Percentiles rank a stretch among this genome's conserved stretches.
Evolutionary conservation across 2,888 invertebrate species (phyloP).

Genomic region (Thereva nobilitata): DNA sequence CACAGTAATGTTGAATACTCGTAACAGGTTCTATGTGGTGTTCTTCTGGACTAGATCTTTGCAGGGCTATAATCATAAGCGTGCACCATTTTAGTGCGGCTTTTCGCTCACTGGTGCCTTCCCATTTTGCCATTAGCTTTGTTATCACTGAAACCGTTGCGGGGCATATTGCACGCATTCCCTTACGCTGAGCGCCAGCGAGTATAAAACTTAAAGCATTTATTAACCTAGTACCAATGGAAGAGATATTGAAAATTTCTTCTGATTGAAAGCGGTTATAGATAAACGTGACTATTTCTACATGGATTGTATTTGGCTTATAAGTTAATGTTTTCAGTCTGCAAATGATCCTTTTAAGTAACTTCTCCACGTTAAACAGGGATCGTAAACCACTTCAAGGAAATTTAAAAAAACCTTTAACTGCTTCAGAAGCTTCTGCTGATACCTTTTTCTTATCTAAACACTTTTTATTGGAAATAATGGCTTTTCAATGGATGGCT

Average conservation of each 20-base stretch:
- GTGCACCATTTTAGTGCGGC: constrained; percentile 62
- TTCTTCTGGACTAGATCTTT: constrained; percentile 63
- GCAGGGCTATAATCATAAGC: constrained; percentile 62
- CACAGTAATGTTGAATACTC: constrained; percentile 57
- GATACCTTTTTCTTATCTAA: constrained; percentile 49
- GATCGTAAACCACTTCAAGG: constrained; percentile 67
- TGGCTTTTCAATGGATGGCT: no score
- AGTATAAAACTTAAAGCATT: constrained; percentile 64
- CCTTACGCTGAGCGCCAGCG: constrained; percentile 66
- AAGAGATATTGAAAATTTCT: constrained; percentile 54
- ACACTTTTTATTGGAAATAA: no score
- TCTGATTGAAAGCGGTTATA: constrained; percentile 61
- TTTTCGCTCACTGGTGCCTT: constrained; percentile 54
- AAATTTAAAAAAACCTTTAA: constrained; percentile 61
- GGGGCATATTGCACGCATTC: constrained; percentile 65
- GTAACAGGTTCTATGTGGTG: constrained; percentile 64
- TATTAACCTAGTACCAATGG: constrained; percentile 58
- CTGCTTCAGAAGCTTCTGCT: constrained; percentile 52
- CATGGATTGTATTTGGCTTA: constrained; percentile 63
- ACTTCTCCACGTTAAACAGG: constrained; percentile 63
- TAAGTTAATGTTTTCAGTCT: constrained; percentile 57
- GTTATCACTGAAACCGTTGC: constrained; percentile 65
- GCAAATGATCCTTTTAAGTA: constrained; percentile 56
- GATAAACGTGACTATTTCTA: constrained; percentile 66
- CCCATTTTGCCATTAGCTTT: constrained; percentile 59